These are phyloP conservation scores for Burhinus oedicnemus DNA, from an alignment of 2,113 vertebrate species.

Conservation along the genomic window DNA sequence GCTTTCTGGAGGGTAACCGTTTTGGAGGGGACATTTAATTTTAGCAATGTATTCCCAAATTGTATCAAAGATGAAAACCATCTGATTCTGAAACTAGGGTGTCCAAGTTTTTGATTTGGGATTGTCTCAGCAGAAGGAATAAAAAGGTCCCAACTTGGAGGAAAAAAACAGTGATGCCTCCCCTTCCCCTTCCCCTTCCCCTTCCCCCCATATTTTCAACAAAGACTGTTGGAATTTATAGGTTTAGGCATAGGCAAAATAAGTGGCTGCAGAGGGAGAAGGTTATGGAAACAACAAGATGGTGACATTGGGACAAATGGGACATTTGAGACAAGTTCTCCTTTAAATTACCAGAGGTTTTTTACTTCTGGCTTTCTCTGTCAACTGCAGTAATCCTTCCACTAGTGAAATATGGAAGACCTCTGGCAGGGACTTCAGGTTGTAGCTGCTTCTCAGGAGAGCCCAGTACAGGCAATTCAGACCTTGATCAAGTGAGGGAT, in stretches of 20 bases:
- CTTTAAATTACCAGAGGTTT: background rate
- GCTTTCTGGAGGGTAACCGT: background rate
- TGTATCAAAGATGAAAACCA: background rate
- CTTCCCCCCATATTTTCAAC: background rate
- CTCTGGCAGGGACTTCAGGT: background rate
- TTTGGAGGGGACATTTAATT: background rate
- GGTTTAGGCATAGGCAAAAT: background rate
- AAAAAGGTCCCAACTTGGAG: background rate
- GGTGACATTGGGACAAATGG: background rate
- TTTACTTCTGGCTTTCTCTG: background rate
- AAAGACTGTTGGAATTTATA: background rate
- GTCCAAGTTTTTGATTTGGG: background rate
- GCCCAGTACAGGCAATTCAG: background rate
- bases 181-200: too few relatives aligned
- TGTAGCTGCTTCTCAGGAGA: background rate
- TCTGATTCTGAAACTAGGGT: background rate
- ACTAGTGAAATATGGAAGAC: background rate
- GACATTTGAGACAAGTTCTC: background rate
- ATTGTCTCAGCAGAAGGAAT: background rate
- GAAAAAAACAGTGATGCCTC: background rate
- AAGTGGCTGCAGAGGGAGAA: background rate
- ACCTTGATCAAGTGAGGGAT: background rate
- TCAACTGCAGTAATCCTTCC: background rate
- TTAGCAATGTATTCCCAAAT: background rate
- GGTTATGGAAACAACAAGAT: background rate